phyloP scores from a whole-genome alignment of 2,888 invertebrate species.

The Pachliopta kotzebuea region DNA sequence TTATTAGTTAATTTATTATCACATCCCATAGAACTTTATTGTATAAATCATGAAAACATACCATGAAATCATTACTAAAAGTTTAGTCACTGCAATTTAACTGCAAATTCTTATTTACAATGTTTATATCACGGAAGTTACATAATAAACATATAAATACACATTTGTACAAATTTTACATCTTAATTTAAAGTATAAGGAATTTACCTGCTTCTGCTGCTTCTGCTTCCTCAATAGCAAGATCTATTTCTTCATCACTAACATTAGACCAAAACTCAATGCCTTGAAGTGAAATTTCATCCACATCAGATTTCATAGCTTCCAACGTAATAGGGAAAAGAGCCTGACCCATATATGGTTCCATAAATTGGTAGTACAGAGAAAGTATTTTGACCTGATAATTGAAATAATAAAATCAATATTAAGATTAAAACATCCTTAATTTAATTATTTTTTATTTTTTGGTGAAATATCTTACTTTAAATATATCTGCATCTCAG shows the following conservation, averaged over 20 bases:
- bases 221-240: conserved; percentile 96
- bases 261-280: conserved; percentile 99
- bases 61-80: too few relatives aligned
- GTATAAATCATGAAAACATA: too few relatives aligned
- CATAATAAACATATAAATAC: too few relatives aligned
- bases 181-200: too few relatives aligned
- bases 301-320: conserved; percentile 98
- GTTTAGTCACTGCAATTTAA: too few relatives aligned
- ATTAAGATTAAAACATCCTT: neutral
- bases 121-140: too few relatives aligned
- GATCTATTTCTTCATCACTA: conserved; percentile 98
- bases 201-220: conserved; percentile 88
- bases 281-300: conserved; percentile 98
- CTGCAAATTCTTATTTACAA: too few relatives aligned
- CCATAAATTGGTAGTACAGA: conserved; percentile 99
- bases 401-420: conserved; percentile 1
- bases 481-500: neutral
- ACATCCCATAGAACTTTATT: too few relatives aligned
- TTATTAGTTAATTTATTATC: too few relatives aligned
- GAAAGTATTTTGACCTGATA: conserved; percentile 93
- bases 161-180: too few relatives aligned
- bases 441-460: too few relatives aligned
- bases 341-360: conserved; percentile 98
- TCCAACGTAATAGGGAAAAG: conserved; percentile 98
- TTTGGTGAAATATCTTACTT: neutral